These are phyloP conservation scores for Meandrina meandrites DNA, from an alignment of 92 coral and sea anemone species.

Conservation along the genomic window DNA sequence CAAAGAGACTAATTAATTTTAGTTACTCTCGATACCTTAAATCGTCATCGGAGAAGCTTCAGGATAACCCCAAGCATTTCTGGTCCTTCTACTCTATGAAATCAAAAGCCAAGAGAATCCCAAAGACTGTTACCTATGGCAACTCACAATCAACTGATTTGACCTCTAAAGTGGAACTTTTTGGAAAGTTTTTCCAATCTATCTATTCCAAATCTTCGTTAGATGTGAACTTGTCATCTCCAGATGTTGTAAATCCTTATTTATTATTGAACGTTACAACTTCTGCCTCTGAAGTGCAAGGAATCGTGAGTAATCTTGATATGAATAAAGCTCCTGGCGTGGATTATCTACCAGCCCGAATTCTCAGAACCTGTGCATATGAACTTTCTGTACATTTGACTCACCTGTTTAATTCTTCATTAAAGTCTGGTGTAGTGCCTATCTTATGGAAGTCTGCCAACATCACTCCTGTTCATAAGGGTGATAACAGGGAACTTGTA, in stretches of 20 bases:
- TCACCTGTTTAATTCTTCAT: conserved; percentile 19
- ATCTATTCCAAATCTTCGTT: conserved; percentile 24
- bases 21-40: neutral
- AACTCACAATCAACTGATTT: neutral
- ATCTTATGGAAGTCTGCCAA: too few relatives aligned
- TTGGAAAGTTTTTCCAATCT: conserved; percentile 40
- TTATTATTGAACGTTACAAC: neutral
- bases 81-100: conserved; percentile 27
- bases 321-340: conserved; percentile 20
- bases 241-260: conserved; percentile 29
- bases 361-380: neutral
- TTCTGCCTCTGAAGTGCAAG: neutral
- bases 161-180: conserved; percentile 42
- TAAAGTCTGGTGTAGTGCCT: neutral
- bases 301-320: conserved; percentile 10
- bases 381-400: conserved; percentile 5
- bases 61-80: conserved; percentile 28
- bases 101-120: conserved; percentile 39
- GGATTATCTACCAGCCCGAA: conserved; percentile 21
- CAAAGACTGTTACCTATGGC: conserved; percentile 35
- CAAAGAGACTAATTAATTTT: conserved; percentile 19
- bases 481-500: conserved; percentile 32
- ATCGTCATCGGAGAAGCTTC: conserved; percentile 13
- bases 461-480: neutral
- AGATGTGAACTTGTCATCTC: neutral